Evolutionary conservation across 1,140 invertebrate genomes (phyloP), one percentile per base, ranked within the genome.

Genomic region (Trissolcus basalis): DNA sequence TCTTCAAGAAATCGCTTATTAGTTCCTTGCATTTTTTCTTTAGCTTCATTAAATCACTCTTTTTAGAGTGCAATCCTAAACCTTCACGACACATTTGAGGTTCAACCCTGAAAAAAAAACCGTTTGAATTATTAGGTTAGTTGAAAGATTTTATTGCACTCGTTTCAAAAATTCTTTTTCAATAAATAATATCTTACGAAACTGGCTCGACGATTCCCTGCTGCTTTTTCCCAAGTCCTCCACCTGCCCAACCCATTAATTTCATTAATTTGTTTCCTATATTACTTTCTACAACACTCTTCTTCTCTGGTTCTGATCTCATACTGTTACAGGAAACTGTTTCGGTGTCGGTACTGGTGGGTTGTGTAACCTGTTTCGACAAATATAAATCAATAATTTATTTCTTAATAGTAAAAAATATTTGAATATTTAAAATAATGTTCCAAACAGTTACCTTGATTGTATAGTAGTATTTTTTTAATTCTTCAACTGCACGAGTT

Each of bases 201-300:
- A 93, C 89, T 33, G 92, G 92, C 56, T 93, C 90, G 3, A 89
- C 86, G n/a, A 92, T 91, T 16, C 94, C 94, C 75, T 92, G 91
- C 10, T 90, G 89, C 11, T 90, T 87, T 71, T 92, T 92, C 0
- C 94, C 94, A 41, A 95, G 86, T 0, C 93, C 93, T 33, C 94
- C 94, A 19, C 94, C 94, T 19, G 90, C 88, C 94, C 94, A 96
- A 0, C 94, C 95, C 94, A 96, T 95, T 69, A 93, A 85, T 65
- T 92, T 91, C 90, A 96, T 91, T 86, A 96, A 89, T 79, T 92
- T 93, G 53, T 86, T 91, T 6, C 92, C 93, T 59, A 92, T 89
- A 77, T 92, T 92, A 64, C 86, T 88, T 8, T 86, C 82, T 27
- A 87, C 73, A 5, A 91, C 76, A 11, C 5, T 63, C 13, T 68